Conservation (phyloP, 2,888 invertebrate genomes). For the Junonia oenone region DNA sequence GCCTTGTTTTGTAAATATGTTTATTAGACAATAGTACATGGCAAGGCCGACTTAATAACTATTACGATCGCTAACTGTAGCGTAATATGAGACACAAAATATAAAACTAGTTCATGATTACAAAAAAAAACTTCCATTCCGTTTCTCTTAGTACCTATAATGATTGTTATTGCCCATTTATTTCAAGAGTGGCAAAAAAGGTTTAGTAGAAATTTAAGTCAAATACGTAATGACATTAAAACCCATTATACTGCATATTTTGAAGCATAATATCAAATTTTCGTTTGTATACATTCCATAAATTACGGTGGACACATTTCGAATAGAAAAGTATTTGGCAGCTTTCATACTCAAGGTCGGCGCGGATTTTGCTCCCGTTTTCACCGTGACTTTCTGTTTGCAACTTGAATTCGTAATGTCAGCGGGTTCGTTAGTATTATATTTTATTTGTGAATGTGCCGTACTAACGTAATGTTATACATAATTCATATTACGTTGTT, state of each 20-base stretch:
- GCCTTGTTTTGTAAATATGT: conserved; percentile 49
- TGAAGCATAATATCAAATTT: conserved; percentile 7
- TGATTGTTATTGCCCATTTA: background rate
- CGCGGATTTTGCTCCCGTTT: conserved; percentile 49
- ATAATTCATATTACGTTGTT: conserved; percentile 29
- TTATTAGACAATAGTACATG: conserved; percentile 54
- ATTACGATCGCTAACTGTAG: conserved; percentile 18
- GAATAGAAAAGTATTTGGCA: conserved; percentile 39
- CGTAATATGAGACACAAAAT: conserved; percentile 17
- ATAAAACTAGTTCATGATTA: conserved; percentile 13
- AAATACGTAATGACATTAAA: background rate
- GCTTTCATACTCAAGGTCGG: conserved; percentile 46
- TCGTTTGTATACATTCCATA: conserved; percentile 20
- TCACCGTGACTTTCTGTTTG: conserved; percentile 48
- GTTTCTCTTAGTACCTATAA: background rate
- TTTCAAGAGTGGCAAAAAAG: background rate
- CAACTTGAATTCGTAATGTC: conserved; percentile 31
- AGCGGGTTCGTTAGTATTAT: conserved; percentile 13
- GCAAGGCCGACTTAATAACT: conserved; percentile 44
- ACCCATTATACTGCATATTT: background rate
- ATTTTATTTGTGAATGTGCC: conserved; percentile 15
- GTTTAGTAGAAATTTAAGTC: background rate
- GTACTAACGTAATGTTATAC: conserved; percentile 15
- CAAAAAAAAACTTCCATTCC: background rate
- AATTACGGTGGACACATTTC: conserved; percentile 20